phyloP scores from a whole-genome alignment of 2,797 vertebrate species.

The Coranthus polyacanthus region DNA sequence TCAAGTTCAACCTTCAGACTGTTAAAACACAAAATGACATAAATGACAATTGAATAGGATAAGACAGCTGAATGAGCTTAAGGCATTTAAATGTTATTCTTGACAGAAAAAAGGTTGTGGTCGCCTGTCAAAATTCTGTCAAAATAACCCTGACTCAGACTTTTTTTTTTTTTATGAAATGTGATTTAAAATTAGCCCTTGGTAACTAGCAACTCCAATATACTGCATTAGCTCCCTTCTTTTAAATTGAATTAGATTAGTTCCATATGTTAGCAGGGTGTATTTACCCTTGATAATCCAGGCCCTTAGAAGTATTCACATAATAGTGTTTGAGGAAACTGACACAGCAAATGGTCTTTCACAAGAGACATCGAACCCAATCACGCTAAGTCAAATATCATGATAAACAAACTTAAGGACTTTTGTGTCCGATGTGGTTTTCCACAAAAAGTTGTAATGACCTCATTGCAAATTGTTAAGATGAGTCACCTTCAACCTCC shows the following conservation, averaged over 20 bases:
- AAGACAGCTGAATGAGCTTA: slow-evolving; percentile 65
- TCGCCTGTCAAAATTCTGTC: slow-evolving; percentile 42
- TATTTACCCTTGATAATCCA: background rate
- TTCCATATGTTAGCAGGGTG: slow-evolving; percentile 35
- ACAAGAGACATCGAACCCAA: no score
- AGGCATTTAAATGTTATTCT: slow-evolving; percentile 68
- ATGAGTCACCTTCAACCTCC: no score
- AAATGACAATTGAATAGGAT: slow-evolving; percentile 39
- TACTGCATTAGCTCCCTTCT: slow-evolving; percentile 24
- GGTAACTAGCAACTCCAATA: slow-evolving; percentile 27
- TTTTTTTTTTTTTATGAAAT: slow-evolving; percentile 34
- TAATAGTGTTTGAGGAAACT: background rate
- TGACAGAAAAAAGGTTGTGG: slow-evolving; percentile 47
- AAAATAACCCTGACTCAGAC: slow-evolving; percentile 46
- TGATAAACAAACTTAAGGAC: no score
- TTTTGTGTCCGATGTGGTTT: no score
- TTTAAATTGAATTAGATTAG: background rate
- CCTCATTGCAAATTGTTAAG: no score
- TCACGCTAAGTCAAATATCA: no score
- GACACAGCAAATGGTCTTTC: slow-evolving; percentile 5
- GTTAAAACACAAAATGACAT: slow-evolving; percentile 33
- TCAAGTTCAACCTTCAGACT: slow-evolving; percentile 36
- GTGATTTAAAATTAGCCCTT: slow-evolving; percentile 72
- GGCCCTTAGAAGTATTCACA: slow-evolving; percentile 11
- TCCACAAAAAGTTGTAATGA: no score